Base-by-base conservation (phyloP, 2,113 vertebrate genomes). In the Indri indri region DNA sequence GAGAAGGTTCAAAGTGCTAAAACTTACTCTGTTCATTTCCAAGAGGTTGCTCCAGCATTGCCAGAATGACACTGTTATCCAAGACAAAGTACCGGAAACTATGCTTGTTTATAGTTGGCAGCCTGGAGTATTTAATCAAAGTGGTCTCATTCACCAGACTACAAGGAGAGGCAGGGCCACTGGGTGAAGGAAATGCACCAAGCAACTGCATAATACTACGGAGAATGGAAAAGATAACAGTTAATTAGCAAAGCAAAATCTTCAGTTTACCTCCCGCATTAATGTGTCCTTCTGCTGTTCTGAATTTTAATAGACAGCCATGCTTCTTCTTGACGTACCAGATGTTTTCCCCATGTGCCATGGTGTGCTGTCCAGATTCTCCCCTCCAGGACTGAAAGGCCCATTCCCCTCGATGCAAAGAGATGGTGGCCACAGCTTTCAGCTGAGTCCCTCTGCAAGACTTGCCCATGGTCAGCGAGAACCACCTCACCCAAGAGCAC, bases 11-110 rank as follows among this genome's bases (percentile, higher is more conserved):
- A 20, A 94, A 66, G 63, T 65, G 80, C 74, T 90, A 61, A 77
- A 89, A 99, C 99, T 99, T 97, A 99, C 99, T 99, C 98, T 99
- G 99, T 47, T 99, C 99, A 52, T 99, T 99, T 85, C 99, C 99
- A n/a, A 99, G 99, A 42, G 99, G 99, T 95, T 99, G 99, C 97
- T 99, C 99, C 99, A 99, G 87, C 99, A 99, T 99, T 25, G 99
- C 99, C 79, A 99, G 99, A 97, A 99, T 99, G 97, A 99, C 99
- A 1, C 99, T 99, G 96, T 99, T 99, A 97, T 99, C 99, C 98
- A 99, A 95, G 86, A 99, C 99, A 47, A 99, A 99, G 98, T 99
- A 99, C 45, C 99, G 99, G 98, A 99, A 99, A 96, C 99, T 99
- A 97, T 99, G 99, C 86, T 98, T 99, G 98, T 99, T 99, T 92